Base-by-base conservation (phyloP, 2,888 invertebrate genomes). In the Allolobophora icterica region DNA sequence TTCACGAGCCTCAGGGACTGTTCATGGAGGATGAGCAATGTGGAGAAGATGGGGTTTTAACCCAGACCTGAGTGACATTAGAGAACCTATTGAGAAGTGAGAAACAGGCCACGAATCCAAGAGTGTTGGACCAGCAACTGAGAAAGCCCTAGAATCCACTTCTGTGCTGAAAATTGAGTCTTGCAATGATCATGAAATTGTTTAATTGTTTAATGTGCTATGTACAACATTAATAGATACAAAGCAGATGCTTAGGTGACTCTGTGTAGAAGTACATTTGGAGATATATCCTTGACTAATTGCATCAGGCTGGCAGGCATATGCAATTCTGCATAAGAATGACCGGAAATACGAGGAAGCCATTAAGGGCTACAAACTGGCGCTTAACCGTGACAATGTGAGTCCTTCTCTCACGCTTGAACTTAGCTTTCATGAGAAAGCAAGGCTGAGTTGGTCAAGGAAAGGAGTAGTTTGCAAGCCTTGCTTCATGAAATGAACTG, bases 331-430 rank as follows among this genome's bases (percentile, higher is more conserved):
- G 83, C 99, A 99, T 95, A 95, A 99, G 92, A 98, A 99, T 83
- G 99, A 99, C 95, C 98, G 99, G 95, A 99, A 99, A 96, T 99
- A 99, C 95, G 99, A 99, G 95, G 99, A 99, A 96, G 99, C 99
- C n/a, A 99, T 99, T 94, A 99, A 99, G 96, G 99, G 99, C 95
- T 99, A 99, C 96, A 97, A 99, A 92, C 99, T 99, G 96, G 99
- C 99, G 24, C 97, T 99, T 91, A 99, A 98, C 95, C 98, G 99
- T 98, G 99, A 99, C 95, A 98, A 98, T 94, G 96, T 96, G 93
- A n/a, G 84, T 45, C 45, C 30, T 30, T 71, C 13, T n/a, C 11
- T 71, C 13, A 19, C n/a, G n/a, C n/a, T 71, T 11, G 6, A 52
- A 52, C 52, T 52, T 1, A 52, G 1, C 24, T 21, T 52, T 52